Conservation (phyloP, 2,797 vertebrate genomes). For the Catharus ustulatus region DNA sequence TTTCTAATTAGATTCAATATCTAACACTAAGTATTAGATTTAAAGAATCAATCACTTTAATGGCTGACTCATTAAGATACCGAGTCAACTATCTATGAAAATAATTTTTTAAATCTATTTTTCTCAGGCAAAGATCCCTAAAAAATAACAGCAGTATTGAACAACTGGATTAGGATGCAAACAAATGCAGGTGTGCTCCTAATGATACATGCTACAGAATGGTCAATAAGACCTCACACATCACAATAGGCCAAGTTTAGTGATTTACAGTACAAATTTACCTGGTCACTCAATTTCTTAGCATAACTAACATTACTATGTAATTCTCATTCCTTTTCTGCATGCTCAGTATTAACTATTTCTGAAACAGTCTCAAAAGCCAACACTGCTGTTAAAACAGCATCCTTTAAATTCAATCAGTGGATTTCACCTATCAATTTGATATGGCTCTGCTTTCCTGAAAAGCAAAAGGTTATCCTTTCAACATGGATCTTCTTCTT, state of each 20-base stretch:
- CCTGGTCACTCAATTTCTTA: not conserved
- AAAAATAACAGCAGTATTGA: not conserved
- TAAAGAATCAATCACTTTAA: slow-evolving; percentile 1
- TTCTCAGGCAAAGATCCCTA: not conserved
- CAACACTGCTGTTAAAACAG: not conserved
- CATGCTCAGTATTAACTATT: not conserved
- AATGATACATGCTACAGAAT: not conserved
- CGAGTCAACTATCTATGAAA: not conserved
- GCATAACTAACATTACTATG: not conserved
- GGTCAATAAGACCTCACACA: not conserved
- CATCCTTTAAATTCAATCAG: not conserved
- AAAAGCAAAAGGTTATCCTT: not conserved
- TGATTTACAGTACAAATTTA: not conserved
- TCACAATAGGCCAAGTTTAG: not conserved
- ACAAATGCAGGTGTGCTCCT: not conserved
- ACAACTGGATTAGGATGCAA: not conserved
- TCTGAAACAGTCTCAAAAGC: not conserved
- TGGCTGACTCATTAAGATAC: not conserved
- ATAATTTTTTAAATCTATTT: not conserved
- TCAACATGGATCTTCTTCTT: not conserved
- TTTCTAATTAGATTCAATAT: not conserved
- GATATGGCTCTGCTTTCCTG: not conserved
- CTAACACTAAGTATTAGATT: not conserved
- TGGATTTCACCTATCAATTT: not conserved
- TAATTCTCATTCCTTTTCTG: not conserved